Conservation (phyloP, 2,113 vertebrate genomes). For the Silurus meridionalis region DNA sequence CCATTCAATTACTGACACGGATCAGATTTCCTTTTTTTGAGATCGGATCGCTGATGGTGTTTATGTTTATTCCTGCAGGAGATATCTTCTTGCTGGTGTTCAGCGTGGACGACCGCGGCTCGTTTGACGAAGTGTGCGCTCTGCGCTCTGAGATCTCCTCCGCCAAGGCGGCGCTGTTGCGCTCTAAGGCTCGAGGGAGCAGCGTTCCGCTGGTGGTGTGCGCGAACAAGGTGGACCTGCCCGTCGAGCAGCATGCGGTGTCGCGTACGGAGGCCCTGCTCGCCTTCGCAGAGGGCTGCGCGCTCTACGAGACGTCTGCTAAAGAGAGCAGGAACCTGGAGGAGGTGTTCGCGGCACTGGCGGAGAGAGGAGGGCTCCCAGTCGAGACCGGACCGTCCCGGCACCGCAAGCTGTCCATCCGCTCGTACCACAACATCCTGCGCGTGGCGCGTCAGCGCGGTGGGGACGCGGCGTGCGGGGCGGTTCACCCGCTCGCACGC, state of each 20-base stretch:
- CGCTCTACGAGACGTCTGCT: constrained; percentile 75
- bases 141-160: constrained; percentile 69
- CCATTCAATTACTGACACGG: too few species aligned
- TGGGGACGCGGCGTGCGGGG: constrained; percentile 62
- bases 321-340: constrained; percentile 73
- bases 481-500: constrained; percentile 66
- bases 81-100: constrained; percentile 77
- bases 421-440: constrained; percentile 70
- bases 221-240: constrained; percentile 74
- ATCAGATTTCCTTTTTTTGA: neutral
- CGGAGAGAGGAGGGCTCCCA: constrained; percentile 70
- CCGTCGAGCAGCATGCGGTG: constrained; percentile 54
- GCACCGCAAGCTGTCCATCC: constrained; percentile 74
- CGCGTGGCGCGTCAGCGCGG: constrained; percentile 44
- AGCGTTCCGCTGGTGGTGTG: constrained; percentile 70
- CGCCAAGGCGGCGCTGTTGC: constrained; percentile 70
- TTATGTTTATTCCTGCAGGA: constrained; percentile 58
- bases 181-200: constrained; percentile 47
- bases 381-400: constrained; percentile 72
- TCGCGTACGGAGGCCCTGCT: constrained; percentile 59
- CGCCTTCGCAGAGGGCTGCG: constrained; percentile 64
- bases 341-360: constrained; percentile 70
- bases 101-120: constrained; percentile 72
- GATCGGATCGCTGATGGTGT: neutral
- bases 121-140: constrained; percentile 71